Base-by-base conservation (phyloP, 2,113 vertebrate species). In the Orcinus orca region DNA sequence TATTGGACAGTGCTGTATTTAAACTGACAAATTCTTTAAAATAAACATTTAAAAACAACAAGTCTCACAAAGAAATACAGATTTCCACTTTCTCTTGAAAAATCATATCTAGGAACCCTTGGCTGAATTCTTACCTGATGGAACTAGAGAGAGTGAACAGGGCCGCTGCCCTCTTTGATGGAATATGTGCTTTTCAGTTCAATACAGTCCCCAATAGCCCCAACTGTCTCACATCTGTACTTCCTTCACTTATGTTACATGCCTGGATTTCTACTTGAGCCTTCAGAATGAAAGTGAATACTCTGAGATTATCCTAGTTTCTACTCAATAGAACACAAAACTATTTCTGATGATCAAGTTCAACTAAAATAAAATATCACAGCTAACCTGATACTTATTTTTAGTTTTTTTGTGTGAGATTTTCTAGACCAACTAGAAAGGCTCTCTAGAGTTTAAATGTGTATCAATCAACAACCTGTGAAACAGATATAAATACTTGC, bases 361-460 rank as follows among this genome's bases (percentile, higher is more conserved):
- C 41, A 80, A 87, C 8, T 65, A 73, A 93, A 93, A 76, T 44
- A 87, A 86, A 90, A 79, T 33, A 18, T 65, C 38, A 92, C 14
- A 94, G 50, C 18, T 74, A 74, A 68, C 8, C 41, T 25, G 8
- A 80, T 73, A 60, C 3, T 71, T 65, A 81, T 21, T 96, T 89
- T 36, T 82, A 74, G 60, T 88, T 94, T 67, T 82, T 36, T 77
- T n/a, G 38, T 17, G 33, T 87, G 33, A 90, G 41, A 80, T n/a
- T 83, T 94, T 95, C 70, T 89, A 96, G 63, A 77, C 14, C n/a
- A 83, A 65, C 6, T 92, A 8, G n/a, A 50, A 97, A 92, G 53
- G 21, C 20, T 65, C 81, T 91, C 15, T 5, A 90, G 25, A 90
- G 25, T 60, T 90, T 96, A 79, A 87, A 1, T 80, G 6, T 92